These are phyloP conservation scores for Strix aluco DNA, from an alignment of 2,113 vertebrate species.

Conservation along the genomic window DNA sequence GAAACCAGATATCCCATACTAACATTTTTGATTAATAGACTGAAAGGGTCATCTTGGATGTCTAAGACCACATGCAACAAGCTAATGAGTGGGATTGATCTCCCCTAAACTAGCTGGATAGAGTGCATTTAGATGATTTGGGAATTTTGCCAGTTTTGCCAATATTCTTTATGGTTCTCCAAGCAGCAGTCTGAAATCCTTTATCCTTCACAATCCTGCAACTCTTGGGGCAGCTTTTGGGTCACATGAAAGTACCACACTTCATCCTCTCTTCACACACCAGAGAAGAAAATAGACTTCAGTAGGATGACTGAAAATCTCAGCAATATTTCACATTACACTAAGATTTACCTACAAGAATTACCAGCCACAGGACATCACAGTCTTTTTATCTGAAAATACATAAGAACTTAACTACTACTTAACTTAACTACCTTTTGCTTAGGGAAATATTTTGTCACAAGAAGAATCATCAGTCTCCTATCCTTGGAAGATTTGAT, in stretches of 20 bases:
- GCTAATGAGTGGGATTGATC: not conserved
- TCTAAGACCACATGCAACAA: not conserved
- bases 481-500: not conserved
- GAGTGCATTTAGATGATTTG: not conserved
- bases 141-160: not conserved
- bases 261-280: not conserved
- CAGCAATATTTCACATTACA: not conserved
- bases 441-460: not conserved
- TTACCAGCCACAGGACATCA: not conserved
- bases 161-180: not conserved
- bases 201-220: not conserved
- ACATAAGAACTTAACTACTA: not conserved
- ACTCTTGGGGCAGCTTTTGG: not conserved
- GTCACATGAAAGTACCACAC: not conserved
- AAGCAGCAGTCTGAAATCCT: not conserved
- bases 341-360: not conserved
- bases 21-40: not conserved
- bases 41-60: not conserved
- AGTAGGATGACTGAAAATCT: not conserved
- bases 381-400: not conserved
- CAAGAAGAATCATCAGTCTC: not conserved
- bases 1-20: not conserved
- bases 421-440: not conserved
- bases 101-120: not conserved
- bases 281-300: not conserved